Evolutionary conservation across 2,888 invertebrate genomes (phyloP), one percentile per base, ranked within the genome.

Genomic region (Cephus runcator): DNA sequence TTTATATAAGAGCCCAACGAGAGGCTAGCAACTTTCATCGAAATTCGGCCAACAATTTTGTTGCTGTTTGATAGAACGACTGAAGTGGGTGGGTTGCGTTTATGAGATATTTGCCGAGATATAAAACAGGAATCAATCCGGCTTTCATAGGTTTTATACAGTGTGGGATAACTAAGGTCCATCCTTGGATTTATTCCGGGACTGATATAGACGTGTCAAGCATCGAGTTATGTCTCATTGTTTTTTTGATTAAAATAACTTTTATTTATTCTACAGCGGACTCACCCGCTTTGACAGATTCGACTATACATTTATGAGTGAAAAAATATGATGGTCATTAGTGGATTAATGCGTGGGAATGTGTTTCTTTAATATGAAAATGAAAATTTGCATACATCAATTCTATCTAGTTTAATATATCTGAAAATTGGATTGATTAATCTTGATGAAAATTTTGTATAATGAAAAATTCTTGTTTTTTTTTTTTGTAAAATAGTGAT

Each of bases 91-190:
- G 23, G 15, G 56, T 23, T 56, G 9, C 71, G 71, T 82, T 79
- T 80, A 82, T 78, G 79, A 77, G 77, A 75, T 82, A 77, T 80
- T 80, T 80, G 77, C 77, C 71, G 35, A 78, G 79, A 75, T 76
- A 78, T 82, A 80, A 82, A 82, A 73, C 69, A 35, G 75, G 79
- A 82, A 82, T 79, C 71, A 71, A 71, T 71, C 71, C 71, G 71
- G 31, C 33, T 56, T 56, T 56, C 56, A 56, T 56, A 23, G 56
- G 56, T 56, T 56, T 56, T 56, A 56, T 56, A 56, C 56, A 23
- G 56, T 23, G 15, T 9, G 23, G 23, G 23, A 56, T 56, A 56
- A 56, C 56, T 56, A 56, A 23, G 56, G 56, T 23, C 15, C 23
- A 23, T 56, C 56, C 56, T 23, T 56, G 56, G 56, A 56, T 23